phyloP scores from a whole-genome alignment of 64 coral and sea anemone genomes.

The Montipora cactus region DNA sequence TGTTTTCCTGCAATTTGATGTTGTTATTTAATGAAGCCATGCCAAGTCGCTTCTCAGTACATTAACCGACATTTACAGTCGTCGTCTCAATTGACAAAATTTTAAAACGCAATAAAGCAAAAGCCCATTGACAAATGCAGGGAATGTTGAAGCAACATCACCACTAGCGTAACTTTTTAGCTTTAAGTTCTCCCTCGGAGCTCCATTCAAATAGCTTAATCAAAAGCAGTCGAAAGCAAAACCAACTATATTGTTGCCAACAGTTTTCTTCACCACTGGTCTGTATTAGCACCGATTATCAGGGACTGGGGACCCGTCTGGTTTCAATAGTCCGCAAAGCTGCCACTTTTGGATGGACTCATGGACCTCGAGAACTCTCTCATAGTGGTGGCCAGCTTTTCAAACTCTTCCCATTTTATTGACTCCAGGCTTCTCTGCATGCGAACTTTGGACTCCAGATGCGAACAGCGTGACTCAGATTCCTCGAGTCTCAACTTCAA shows the following conservation, averaged over 20 bases:
- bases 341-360: slow-evolving; percentile 75
- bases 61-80: too few species aligned
- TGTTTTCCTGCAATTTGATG: too few species aligned
- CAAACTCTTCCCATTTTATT: slow-evolving; percentile 99
- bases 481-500: slow-evolving; percentile 84
- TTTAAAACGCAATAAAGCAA: neutral
- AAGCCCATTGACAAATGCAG: neutral
- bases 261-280: neutral
- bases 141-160: neutral
- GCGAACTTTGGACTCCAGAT: slow-evolving; percentile 91
- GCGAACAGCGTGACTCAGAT: slow-evolving; percentile 73
- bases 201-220: neutral
- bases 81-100: too few species aligned
- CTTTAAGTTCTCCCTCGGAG: neutral
- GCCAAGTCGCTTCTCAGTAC: too few species aligned
- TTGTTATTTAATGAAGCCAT: too few species aligned
- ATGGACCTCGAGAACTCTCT: slow-evolving; percentile 86
- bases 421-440: slow-evolving; percentile 96
- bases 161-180: neutral
- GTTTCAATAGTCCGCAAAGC: slow-evolving; percentile 13
- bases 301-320: too few species aligned
- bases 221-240: neutral
- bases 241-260: neutral
- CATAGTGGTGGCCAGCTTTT: slow-evolving; percentile 97
- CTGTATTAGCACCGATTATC: neutral